Base-by-base conservation (phyloP, 1,140 invertebrate species). In the Drosophila serrata region DNA sequence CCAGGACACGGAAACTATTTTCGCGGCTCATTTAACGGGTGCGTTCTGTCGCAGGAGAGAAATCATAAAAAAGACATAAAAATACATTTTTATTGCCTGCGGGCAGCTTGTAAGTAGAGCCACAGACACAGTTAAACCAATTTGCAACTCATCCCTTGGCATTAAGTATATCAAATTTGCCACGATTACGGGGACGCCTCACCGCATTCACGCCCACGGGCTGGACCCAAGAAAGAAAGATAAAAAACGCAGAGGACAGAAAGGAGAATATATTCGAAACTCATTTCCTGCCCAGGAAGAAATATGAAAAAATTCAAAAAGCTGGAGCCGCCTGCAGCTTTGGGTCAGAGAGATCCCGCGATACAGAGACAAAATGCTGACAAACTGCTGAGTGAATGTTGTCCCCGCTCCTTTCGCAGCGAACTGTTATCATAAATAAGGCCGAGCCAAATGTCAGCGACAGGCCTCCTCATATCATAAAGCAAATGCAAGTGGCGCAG, bases 401-500 rank as follows among this genome's bases (percentile, higher is more conserved):
- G 59, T 35, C 42, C 61, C 40, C 29, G 57, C 49, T 67, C 57
- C 75, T 43, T 51, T 61, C 43, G 29, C 67, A 59, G 27, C n/a
- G 37, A 77, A 75, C 80, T 84, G 76, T 88, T 88, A 88, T 88
- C 84, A 90, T 88, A 88, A 88, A 88, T 88, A 88, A 90, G 80
- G 81, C 72, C 84, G 75, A 46, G 69, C 85, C 65, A 88, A 88
- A 88, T 88, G 84, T 88, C 84, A 86, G 80, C 72, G 68, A 79
- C 69, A 81, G 81, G 79, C 82, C 81, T 86, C 82, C 81, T 86
- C 84, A 86, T 86, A 86, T 86, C 82, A 88, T 88, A 88, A 88
- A 88, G 77, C 81, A 88, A 90, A 90, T 90, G 85, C 77, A 90
- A 85, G 85, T 90, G 85, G 81, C 86, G 85, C 85, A 90, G 62